phyloP scores from a whole-genome alignment of 2,888 invertebrate species.

The Blera fallax region DNA sequence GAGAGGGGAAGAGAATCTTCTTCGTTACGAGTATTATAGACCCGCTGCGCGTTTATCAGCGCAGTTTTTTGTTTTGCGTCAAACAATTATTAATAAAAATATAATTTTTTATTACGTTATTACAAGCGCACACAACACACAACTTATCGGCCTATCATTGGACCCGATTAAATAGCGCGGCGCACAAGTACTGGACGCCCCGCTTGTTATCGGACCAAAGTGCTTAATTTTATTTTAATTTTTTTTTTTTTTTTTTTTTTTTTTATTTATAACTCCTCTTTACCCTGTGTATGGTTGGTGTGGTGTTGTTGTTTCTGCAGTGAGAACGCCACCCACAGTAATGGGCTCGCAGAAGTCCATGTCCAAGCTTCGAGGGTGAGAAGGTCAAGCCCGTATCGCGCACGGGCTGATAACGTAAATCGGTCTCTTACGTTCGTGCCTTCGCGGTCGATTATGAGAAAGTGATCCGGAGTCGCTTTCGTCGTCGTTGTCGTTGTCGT shows the following conservation, averaged over 20 bases:
- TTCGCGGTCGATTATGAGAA: constrained; percentile 33
- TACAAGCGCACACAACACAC: constrained; percentile 8
- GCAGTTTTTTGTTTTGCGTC: constrained; percentile 51
- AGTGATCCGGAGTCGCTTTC: constrained; percentile 22
- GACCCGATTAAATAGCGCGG: constrained; percentile 28
- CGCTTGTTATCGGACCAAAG: constrained; percentile 33
- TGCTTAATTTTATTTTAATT: background rate
- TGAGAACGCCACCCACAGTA: constrained; percentile 55
- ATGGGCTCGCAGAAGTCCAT: constrained; percentile 30
- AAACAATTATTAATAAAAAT: constrained; percentile 47
- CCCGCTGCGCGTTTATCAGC: constrained; percentile 25
- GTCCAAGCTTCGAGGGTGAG: constrained; percentile 50
- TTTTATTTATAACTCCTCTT: constrained; percentile 25
- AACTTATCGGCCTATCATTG: constrained; percentile 46
- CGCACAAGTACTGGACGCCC: constrained; percentile 31
- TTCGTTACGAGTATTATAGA: background rate
- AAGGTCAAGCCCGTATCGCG: constrained; percentile 63
- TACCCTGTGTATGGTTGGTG: background rate
- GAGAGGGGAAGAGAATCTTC: background rate
- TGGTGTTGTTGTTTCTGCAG: background rate
- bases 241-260: background rate
- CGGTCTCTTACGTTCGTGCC: constrained; percentile 18
- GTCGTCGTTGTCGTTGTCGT: background rate
- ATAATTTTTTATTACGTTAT: constrained; percentile 21
- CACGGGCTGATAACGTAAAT: constrained; percentile 35